Evolutionary conservation across 1,140 invertebrate genomes (phyloP).

Genomic region (Probaryconus sp.): DNA sequence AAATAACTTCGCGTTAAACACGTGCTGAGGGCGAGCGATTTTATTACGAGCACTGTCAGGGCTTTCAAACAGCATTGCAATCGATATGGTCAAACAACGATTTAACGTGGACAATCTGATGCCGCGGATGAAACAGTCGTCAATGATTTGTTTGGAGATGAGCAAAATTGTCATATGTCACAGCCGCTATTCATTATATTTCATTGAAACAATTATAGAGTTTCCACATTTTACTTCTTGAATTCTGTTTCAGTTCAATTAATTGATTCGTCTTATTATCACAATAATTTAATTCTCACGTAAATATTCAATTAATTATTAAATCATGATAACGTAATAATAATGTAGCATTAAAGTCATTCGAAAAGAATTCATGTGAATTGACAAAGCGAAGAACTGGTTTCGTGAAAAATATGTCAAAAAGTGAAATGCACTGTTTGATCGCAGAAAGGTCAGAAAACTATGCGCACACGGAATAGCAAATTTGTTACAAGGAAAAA

Average conservation of each 20-base stretch:
- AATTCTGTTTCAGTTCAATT: too few species aligned
- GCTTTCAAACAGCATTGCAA: conserved; percentile 25
- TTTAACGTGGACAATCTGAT: conserved; percentile 44
- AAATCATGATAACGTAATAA: too few species aligned
- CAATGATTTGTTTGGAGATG: neutral
- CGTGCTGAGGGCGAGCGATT: conserved; percentile 33
- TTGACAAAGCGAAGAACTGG: neutral
- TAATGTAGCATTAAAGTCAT: too few species aligned
- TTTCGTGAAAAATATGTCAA: conserved; percentile 8
- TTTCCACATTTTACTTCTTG: too few species aligned
- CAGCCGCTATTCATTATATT: too few species aligned
- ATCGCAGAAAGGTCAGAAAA: conserved; percentile 16
- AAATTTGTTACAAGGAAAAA: conserved; percentile 49
- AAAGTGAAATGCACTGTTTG: conserved; percentile 14
- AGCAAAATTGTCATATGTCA: conserved; percentile 18
- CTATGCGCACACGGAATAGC: conserved; percentile 31
- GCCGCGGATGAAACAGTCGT: conserved; percentile 2
- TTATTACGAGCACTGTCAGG: conserved; percentile 22
- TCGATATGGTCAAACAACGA: conserved; percentile 40
- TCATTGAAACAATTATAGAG: too few species aligned
- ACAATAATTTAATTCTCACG: too few species aligned
- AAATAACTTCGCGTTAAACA: conserved; percentile 44
- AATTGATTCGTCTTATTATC: too few species aligned
- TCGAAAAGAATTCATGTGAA: neutral
- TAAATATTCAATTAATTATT: too few species aligned